Conservation (phyloP, 2,113 vertebrate species). For the Empidonax alnorum region DNA sequence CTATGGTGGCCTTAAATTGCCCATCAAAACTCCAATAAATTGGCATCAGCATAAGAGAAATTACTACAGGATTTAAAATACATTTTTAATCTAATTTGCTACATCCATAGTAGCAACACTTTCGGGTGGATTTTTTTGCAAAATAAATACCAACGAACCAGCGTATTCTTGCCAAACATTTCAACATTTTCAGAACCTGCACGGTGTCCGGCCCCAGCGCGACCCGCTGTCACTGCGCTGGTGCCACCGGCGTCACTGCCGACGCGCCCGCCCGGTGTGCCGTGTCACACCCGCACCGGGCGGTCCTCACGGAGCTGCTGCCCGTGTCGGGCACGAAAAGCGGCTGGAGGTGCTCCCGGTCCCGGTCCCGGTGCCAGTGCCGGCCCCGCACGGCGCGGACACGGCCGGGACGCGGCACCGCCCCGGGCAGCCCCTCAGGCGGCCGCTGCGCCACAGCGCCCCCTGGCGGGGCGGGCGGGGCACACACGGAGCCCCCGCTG, state of each 20-base stretch:
- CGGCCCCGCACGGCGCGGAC: background rate
- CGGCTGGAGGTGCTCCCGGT: background rate
- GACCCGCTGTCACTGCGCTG: background rate
- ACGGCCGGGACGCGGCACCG: background rate
- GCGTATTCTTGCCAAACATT: background rate
- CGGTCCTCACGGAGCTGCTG: background rate
- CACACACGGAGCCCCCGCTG: background rate
- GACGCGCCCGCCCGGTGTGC: background rate
- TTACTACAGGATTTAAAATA: background rate
- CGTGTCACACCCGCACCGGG: background rate
- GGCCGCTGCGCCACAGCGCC: background rate
- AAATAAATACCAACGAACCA: background rate
- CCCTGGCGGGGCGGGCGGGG: background rate
- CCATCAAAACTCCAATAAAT: background rate
- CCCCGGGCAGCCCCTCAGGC: background rate
- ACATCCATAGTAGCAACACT: background rate
- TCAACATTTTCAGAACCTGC: background rate
- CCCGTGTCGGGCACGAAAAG: rapidly evolving
- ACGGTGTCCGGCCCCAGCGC: no score
- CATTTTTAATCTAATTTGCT: background rate
- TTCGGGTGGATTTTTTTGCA: background rate
- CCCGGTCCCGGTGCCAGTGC: background rate
- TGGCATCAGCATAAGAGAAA: background rate
- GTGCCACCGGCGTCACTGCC: background rate
- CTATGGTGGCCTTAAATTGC: background rate